Base-by-base conservation (phyloP, 2,797 vertebrate genomes). In the Sebastes diploproa region DNA sequence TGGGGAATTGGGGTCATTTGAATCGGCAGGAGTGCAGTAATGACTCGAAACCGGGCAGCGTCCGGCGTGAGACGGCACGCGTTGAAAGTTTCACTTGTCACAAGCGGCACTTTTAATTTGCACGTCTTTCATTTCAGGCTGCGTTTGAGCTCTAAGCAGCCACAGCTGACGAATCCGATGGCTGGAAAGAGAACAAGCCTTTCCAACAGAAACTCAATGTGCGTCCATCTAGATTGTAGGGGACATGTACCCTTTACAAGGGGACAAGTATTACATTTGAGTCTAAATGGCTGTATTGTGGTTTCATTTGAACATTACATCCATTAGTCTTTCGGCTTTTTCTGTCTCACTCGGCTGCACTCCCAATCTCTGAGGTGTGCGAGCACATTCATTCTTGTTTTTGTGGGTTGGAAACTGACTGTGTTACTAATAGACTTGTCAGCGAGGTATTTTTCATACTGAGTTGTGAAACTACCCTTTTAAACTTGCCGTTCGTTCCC, bases 1-100 rank as follows among this genome's bases (percentile, higher is more conserved):
- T n/a, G 52, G 67, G 73, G 63, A 88, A 90, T 82, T 86, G 80
- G 67, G 89, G 81, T 89, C 86, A 80, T 85, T 85, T 78, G 38
- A 81, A 80, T 83, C 79, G 80, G 75, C 75, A 68, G 80, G 32
- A 81, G 84, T 30, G 69, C 71, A 46, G 82, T 86, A 86, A 85
- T 88, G 82, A 84, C 81, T 82, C n/a, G 64, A 82, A 54, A 64
- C 42, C 55, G 54, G 68, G 61, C 78, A 59, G 72, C 22, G 30
- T 59, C 76, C 34, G 56, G 80, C 72, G 29, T 69, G 69, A 87
- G 84, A 78, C 6, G 1, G 52, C 66, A 34, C 72, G 65, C 36
- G 66, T 74, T 78, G 68, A 80, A 80, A 76, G 75, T 86, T 84
- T 82, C 42, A 74, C 66, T 81, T 87, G 87, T 88, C 84, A 63